Percentiles rank a stretch among this genome's conserved stretches.
Evolutionary conservation across 2,113 vertebrate genomes (phyloP).

Genomic region (Emberiza fucata): DNA sequence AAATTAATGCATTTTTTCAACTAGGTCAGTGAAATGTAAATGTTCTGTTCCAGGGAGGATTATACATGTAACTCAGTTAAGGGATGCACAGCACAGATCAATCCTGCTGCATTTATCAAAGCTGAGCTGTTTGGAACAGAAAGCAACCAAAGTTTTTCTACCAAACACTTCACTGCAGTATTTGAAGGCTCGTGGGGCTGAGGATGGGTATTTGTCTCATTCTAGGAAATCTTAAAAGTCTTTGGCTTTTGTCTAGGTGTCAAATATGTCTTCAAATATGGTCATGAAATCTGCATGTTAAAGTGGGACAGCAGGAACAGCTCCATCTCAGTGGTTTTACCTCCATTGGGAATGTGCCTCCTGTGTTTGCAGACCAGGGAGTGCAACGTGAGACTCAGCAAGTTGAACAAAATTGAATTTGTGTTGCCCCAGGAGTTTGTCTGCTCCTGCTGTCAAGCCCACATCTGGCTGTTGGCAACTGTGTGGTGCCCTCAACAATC

Average conservation of each 20-base stretch:
- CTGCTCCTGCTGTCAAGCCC: background rate
- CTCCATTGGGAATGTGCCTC: background rate
- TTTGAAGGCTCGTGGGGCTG: background rate
- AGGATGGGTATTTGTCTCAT: background rate
- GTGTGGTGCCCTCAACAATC: background rate
- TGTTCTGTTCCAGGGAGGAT: conserved; percentile 59
- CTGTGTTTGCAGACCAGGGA: background rate
- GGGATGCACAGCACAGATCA: conserved; percentile 25
- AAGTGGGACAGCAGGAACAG: background rate
- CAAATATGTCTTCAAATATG: background rate
- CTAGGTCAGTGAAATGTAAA: conserved; percentile 70
- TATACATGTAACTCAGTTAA: conserved; percentile 48
- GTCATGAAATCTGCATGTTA: background rate
- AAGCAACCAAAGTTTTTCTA: conserved; percentile 6
- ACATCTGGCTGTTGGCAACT: background rate
- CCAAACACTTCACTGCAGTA: background rate
- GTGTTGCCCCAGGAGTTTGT: background rate
- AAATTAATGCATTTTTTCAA: conserved; percentile 68
- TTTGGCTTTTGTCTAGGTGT: background rate
- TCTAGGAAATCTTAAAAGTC: background rate
- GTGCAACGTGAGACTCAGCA: background rate
- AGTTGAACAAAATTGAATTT: background rate
- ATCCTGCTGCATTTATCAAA: conserved; percentile 39
- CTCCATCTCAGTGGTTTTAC: background rate
- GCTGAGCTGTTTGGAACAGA: background rate